Evolutionary conservation across 2,888 invertebrate genomes (phyloP), one percentile per base, ranked within the genome.

Genomic region (Tigriopus californicus): DNA sequence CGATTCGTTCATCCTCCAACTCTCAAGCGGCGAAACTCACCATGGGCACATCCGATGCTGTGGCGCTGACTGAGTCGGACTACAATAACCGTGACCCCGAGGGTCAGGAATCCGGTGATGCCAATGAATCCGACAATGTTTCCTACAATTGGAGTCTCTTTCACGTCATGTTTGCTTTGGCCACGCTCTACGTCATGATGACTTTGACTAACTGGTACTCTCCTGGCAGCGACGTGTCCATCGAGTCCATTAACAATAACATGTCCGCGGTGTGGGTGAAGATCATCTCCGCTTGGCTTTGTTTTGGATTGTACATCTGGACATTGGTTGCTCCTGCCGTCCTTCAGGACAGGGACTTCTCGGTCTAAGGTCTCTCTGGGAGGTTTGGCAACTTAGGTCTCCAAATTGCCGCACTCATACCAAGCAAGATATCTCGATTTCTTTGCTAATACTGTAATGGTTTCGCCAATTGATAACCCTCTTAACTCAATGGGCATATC

Each of bases 121-220:
- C 98, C 73, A 94, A 94, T 71, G 98, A 98, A 70, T 84, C 83
- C 54, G 88, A 86, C 11, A 76, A 75, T 54, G 87, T 94, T 22
- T 85, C 87, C 6, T 97, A 97, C 74, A 88, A 82, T 62, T 97
- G 97, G 90, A 86, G 86, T 62, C 87, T 92, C 77, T 95, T 95
- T 78, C 95, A 97, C 74, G 74, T 90, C 65, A 92, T 97, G 78
- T 90, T 98, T 74, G 87, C 85, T 20, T 80, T 97, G 65, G 95
- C 94, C 52, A 90, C 95, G 0, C 79, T 99, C 12, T 99, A 98
- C 72, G 85, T 98, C 60, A 98, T 99, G 98, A 98, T 99, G 98
- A 97, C 97, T 1, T 79, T 98, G 61, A 98, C 98, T 66, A 95
- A 95, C 72, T 98, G 98, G 98, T 97, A 88, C 76, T 85, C 86